phyloP scores from a whole-genome alignment of 1,140 invertebrate genomes.

The Calliphora vicina region DNA sequence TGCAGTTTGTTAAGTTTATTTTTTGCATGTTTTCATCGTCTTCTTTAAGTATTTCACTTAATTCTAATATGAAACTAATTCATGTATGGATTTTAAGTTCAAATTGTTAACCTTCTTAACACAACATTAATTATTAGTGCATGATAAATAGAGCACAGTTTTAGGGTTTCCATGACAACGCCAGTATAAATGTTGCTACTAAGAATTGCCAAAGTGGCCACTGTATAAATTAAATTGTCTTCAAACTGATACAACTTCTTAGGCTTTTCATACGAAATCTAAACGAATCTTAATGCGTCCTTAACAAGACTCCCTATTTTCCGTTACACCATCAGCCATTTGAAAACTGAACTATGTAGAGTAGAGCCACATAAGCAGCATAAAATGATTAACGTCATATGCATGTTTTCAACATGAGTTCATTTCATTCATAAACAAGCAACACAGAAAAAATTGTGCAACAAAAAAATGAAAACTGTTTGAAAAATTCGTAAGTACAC shows the following conservation, averaged over 20 bases:
- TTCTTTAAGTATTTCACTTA: neutral
- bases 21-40: neutral
- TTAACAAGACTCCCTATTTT: neutral
- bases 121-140: conserved; percentile 1
- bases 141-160: neutral
- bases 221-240: no score
- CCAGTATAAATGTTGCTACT: no score
- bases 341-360: neutral
- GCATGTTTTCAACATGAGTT: conserved; percentile 13
- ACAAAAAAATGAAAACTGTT: neutral
- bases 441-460: neutral
- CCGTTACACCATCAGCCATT: neutral
- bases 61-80: neutral
- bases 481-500: no score
- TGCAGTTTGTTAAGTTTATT: no score
- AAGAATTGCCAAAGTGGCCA: no score
- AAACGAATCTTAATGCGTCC: neutral
- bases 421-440: neutral
- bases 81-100: conserved; percentile 6
- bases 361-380: neutral
- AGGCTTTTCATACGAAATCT: neutral
- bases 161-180: neutral
- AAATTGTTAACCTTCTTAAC: conserved; percentile 17
- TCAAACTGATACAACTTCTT: no score
- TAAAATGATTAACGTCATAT: conserved; percentile 13